Evolutionary conservation across 2,888 invertebrate genomes (phyloP).

Genomic region (Stenolophus ochropezus): DNA sequence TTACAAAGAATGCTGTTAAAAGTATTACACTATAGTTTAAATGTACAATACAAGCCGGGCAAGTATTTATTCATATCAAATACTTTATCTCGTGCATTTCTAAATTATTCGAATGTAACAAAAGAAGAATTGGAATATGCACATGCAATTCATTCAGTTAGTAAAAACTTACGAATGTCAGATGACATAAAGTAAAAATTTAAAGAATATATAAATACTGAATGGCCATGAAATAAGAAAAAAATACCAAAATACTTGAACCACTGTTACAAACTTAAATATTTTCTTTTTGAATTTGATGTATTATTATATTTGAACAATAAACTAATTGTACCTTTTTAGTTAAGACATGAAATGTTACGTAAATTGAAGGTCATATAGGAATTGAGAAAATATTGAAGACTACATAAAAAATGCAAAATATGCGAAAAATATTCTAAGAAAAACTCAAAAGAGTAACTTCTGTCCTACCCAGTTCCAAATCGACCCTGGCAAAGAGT

Average conservation of each 20-base stretch:
- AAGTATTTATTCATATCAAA: not conserved
- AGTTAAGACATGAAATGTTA: not conserved
- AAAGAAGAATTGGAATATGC: not conserved
- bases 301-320: not conserved
- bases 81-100: not conserved
- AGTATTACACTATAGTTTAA: not conserved
- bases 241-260: too few species aligned
- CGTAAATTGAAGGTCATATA: not conserved
- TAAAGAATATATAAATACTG: too few species aligned
- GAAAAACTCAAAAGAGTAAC: slow-evolving; percentile 44
- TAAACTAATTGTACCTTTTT: not conserved
- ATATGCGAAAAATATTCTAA: not conserved
- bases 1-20: not conserved
- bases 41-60: not conserved
- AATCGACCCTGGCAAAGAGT: slow-evolving; percentile 58
- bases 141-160: not conserved
- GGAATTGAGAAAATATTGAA: not conserved
- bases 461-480: slow-evolving; percentile 45
- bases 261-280: not conserved
- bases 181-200: not conserved
- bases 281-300: not conserved
- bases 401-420: not conserved
- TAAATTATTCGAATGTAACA: too few species aligned
- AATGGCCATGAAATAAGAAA: too few species aligned
- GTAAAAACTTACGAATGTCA: not conserved